Evolutionary conservation across 2,888 invertebrate species (phyloP), one percentile per base, ranked within the genome.

Genomic region (Diplolepis rosae): DNA sequence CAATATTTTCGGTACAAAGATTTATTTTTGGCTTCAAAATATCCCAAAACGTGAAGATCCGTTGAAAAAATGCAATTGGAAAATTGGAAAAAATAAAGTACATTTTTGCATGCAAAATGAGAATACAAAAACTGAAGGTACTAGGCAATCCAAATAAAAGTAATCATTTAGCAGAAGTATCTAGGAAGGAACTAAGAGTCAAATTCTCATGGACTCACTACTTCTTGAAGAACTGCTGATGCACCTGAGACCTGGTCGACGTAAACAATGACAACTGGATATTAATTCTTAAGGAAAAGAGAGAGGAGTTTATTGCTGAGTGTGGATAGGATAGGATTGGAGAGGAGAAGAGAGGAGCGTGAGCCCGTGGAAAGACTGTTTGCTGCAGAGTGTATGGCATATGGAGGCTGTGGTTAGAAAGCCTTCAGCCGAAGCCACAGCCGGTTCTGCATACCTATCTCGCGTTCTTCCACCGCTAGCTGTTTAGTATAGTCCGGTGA

Each of bases 361-460:
- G 68, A 67, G 72, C 51, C 61, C 68, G 65, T 65, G 65, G 70
- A 51, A 70, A 75, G 73, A 75, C 72, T 68, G 69, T 69, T 68
- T 67, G 73, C 22, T 73, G 73, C 72, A 69, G 73, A 69, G 75
- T 70, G 75, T 70, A 72, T 72, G 80, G 81, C 82, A 74, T 69
- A 73, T 73, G 80, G 81, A 84, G 80, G 81, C 82, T 83, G 84
- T 75, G 84, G 84, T 83, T 84, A 83, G 84, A 85, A 85, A 84
- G 84, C 81, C 82, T 80, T n/a, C n/a, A n/a, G n/a, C n/a, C n/a
- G n/a, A 78, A 77, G 76, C 75, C 75, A 79, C 78, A 75, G 74
- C 74, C 67, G 73, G 71, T 45, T 70, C 65, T 70, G 61, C 61
- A 11, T 32, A 35, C 56, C 5, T 4, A n/a, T n/a, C n/a, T n/a